Conservation (phyloP, 2,797 vertebrate species). For the Phataginus tetradactyla region DNA sequence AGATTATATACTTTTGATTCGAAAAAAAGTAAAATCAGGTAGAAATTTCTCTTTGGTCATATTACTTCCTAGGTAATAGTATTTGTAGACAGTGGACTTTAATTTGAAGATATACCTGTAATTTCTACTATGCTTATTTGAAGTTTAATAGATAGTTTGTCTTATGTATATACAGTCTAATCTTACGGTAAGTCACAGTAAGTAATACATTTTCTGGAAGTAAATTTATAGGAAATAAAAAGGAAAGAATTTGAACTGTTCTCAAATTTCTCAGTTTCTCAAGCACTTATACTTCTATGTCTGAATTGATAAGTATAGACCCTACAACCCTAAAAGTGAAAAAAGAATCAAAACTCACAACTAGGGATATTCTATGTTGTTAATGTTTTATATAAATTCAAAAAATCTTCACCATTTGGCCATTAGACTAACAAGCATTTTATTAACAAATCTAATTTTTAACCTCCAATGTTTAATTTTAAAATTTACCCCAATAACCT, state of each 20-base stretch:
- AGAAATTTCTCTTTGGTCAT: background rate
- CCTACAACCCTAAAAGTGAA: background rate
- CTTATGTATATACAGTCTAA: background rate
- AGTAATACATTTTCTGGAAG: background rate
- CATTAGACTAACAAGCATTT: conserved; percentile 1
- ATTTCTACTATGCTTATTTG: background rate
- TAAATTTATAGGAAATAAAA: background rate
- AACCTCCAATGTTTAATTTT: background rate
- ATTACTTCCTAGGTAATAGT: background rate
- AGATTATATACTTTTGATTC: background rate
- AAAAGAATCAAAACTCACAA: background rate
- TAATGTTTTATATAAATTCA: background rate
- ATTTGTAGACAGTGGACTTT: background rate
- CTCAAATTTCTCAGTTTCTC: background rate
- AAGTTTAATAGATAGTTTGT: background rate
- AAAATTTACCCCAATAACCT: background rate
- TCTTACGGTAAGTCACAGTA: background rate
- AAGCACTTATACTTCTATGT: background rate
- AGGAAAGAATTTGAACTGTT: background rate
- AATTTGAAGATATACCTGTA: background rate
- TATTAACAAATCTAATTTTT: conserved; percentile 22
- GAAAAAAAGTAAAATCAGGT: background rate
- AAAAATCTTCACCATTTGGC: background rate
- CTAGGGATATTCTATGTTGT: background rate
- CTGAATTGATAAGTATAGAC: background rate